Percentiles rank a stretch among this genome's conserved stretches.
phyloP scores from a whole-genome alignment of 1,140 invertebrate genomes.

The Conus betulinus region DNA sequence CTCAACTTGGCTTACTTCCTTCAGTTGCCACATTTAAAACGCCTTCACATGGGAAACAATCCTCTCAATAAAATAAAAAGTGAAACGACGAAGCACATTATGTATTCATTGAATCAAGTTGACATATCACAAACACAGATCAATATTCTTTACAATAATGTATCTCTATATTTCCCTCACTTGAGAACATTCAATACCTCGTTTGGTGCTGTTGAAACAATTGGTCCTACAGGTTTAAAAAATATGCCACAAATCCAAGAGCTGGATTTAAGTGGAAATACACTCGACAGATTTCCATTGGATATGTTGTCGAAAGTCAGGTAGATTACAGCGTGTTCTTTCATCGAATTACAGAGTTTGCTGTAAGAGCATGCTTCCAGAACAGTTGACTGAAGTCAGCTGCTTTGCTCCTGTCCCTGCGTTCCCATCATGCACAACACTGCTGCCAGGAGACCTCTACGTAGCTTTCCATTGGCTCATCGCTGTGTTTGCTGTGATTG shows the following conservation, averaged over 20 bases:
- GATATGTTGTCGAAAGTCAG: background rate
- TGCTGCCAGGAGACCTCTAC: slow-evolving; percentile 43
- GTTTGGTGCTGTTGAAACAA: background rate
- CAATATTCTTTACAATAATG: background rate
- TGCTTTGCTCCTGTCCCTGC: background rate
- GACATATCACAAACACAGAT: no score
- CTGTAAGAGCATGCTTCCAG: background rate
- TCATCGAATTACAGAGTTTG: slow-evolving; percentile 5
- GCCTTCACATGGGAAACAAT: background rate
- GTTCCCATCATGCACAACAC: slow-evolving; percentile 44
- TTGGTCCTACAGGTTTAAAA: background rate
- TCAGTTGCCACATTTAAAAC: background rate
- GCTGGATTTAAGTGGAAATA: background rate
- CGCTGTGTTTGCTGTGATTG: slow-evolving; percentile 43
- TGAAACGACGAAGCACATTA: no score
- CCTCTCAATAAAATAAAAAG: background rate
- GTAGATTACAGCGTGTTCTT: background rate
- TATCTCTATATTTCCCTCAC: background rate
- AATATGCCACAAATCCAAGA: background rate
- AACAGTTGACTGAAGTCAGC: background rate
- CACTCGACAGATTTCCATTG: background rate
- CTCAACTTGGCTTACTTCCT: background rate
- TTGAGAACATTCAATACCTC: background rate
- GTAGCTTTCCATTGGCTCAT: slow-evolving; percentile 47
- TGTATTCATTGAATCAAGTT: background rate